These are phyloP conservation scores for Morinoia aosen DNA, from an alignment of 2,888 invertebrate species.

Conservation along the genomic window DNA sequence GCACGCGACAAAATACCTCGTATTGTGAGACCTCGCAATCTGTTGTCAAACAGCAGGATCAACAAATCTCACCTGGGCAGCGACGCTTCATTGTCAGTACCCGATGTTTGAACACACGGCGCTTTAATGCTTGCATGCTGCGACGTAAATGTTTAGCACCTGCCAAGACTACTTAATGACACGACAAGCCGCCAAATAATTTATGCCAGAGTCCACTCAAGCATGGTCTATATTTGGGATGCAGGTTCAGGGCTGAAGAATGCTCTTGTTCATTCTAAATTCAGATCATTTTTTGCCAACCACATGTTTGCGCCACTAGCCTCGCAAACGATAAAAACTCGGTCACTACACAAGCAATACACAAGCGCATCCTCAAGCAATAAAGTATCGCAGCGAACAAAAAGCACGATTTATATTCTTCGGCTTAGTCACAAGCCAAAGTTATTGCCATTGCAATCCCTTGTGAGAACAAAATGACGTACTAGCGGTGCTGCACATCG, in stretches of 20 bases:
- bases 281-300: not conserved
- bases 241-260: not conserved
- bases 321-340: not conserved
- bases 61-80: conserved; percentile 21
- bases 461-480: not conserved
- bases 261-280: not conserved
- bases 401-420: not conserved
- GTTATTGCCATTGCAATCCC: not conserved
- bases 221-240: not conserved
- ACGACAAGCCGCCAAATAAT: not conserved
- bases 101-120: not conserved
- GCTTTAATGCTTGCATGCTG: not conserved
- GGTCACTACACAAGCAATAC: not conserved
- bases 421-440: not conserved
- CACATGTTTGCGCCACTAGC: not conserved
- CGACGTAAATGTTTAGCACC: not conserved
- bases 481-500: not conserved
- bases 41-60: not conserved
- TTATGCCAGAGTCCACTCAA: not conserved
- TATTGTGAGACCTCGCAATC: not conserved
- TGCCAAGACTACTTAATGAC: not conserved
- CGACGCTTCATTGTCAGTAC: not conserved
- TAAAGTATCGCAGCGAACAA: not conserved
- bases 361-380: not conserved
- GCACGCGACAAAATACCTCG: not conserved